These are phyloP conservation scores for Nycticebus coucang DNA, from an alignment of 2,113 vertebrate species.

Conservation along the genomic window DNA sequence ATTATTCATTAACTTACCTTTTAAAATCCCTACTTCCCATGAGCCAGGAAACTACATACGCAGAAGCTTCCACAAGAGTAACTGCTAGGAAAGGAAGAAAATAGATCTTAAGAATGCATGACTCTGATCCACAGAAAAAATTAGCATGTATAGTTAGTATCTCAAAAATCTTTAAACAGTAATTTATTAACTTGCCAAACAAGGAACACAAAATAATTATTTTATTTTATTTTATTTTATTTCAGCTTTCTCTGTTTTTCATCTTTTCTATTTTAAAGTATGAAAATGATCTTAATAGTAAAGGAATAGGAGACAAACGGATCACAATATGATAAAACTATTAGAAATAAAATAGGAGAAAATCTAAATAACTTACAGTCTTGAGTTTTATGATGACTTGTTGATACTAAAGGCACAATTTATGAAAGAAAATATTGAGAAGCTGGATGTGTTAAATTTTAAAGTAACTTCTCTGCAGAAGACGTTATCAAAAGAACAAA, in stretches of 20 bases:
- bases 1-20: neutral
- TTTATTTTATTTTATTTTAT: neutral
- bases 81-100: neutral
- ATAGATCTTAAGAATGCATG: neutral
- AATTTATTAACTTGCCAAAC: neutral
- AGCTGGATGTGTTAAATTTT: neutral
- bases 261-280: neutral
- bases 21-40: neutral
- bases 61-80: neutral
- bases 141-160: neutral
- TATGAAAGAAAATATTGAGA: neutral
- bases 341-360: neutral
- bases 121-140: neutral
- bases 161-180: neutral
- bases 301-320: neutral
- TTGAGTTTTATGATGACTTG: neutral
- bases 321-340: neutral
- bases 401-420: neutral
- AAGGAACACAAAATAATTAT: neutral
- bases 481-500: neutral
- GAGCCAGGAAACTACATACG: neutral
- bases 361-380: neutral
- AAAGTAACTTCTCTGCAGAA: neutral
- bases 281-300: neutral
- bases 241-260: neutral